These are phyloP conservation scores for Ceryle rudis DNA, from an alignment of 2,797 vertebrate genomes.

Conservation along the genomic window DNA sequence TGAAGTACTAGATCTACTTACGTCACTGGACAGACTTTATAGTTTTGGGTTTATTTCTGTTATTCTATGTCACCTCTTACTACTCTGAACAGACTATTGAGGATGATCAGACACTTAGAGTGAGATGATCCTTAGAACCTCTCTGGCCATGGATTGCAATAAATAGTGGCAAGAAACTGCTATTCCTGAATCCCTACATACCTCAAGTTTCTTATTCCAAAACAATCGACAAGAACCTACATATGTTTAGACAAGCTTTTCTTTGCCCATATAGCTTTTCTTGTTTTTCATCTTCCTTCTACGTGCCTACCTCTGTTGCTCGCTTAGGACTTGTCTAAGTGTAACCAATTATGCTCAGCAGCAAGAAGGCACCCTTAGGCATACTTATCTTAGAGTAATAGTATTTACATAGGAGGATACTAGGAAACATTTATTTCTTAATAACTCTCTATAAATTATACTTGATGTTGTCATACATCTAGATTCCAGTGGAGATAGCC, in stretches of 20 bases:
- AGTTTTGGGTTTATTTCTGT: not conserved
- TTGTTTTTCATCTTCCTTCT: conserved; percentile 44
- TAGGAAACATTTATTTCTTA: conserved; percentile 23
- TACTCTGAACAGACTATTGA: not conserved
- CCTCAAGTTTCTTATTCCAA: not conserved
- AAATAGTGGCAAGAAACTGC: not conserved
- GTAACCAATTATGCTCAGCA: not conserved
- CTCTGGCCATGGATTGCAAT: not conserved
- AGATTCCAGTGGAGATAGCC: not conserved
- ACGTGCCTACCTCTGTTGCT: not conserved
- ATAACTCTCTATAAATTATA: not conserved
- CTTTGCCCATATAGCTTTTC: not conserved
- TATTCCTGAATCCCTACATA: not conserved
- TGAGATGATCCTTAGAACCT: not conserved
- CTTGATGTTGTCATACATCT: not conserved
- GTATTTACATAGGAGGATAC: conserved; percentile 33
- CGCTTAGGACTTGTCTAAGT: not conserved
- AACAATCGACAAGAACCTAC: not conserved
- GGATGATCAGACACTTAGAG: not conserved
- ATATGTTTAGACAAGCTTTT: conserved; percentile 50
- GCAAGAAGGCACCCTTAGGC: conserved; percentile 49
- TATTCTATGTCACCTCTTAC: not conserved
- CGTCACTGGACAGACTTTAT: not conserved
- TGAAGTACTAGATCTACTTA: not conserved
- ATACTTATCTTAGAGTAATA: conserved; percentile 12